A percentile compares a stretch with the other conserved stretches of the same genome.
Evolutionary conservation across 1,140 invertebrate species (phyloP).

Genomic region (Dinoponera quadriceps): DNA sequence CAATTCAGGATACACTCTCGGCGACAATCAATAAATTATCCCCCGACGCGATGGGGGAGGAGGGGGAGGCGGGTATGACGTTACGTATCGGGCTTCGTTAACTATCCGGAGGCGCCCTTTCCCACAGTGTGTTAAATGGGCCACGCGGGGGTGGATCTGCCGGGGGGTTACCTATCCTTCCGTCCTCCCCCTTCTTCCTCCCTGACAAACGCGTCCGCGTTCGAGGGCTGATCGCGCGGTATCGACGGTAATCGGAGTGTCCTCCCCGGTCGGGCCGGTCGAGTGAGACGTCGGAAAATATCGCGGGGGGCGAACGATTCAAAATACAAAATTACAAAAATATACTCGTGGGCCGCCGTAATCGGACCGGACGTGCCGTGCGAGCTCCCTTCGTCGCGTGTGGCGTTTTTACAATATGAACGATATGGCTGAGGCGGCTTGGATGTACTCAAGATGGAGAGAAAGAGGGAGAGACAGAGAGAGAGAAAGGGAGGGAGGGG

Average conservation of each 20-base stretch:
- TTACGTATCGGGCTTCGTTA: conserved; percentile 48
- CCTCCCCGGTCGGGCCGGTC: conserved; percentile 22
- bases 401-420: conserved; percentile 72
- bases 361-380: conserved; percentile 63
- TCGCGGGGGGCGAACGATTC: conserved; percentile 33
- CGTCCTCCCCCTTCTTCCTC: too few species aligned
- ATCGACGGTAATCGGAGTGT: conserved; percentile 11
- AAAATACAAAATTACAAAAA: conserved; percentile 82
- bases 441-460: conserved; percentile 53
- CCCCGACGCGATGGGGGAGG: background rate
- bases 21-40: conserved; percentile 57
- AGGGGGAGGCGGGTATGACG: background rate
- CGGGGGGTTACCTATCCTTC: background rate
- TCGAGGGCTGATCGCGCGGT: background rate
- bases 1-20: conserved; percentile 30
- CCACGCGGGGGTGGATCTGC: background rate
- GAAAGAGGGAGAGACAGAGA: background rate
- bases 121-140: conserved; percentile 35
- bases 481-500: too few species aligned
- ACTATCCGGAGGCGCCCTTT: conserved; percentile 40
- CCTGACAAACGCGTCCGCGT: conserved; percentile 12
- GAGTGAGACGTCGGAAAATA: conserved; percentile 46
- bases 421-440: conserved; percentile 55
- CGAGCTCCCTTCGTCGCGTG: conserved; percentile 45
- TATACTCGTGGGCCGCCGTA: conserved; percentile 76